Percentiles rank a stretch among this genome's conserved stretches.
Evolutionary conservation across 2,888 invertebrate species (phyloP).

Genomic region (Sialis lutaria): DNA sequence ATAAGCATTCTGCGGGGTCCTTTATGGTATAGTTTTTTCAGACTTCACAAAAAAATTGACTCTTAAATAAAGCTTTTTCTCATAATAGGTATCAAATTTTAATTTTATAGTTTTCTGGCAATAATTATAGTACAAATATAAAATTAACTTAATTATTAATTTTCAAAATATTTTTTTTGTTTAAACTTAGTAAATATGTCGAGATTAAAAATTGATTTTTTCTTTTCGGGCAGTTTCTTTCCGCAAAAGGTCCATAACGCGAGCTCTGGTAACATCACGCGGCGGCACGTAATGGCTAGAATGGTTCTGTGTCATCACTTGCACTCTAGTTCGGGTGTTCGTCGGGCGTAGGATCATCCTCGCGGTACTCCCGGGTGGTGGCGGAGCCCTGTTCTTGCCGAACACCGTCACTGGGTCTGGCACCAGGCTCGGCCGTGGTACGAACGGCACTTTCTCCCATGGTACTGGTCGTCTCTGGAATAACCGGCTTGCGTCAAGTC

Average conservation of each 20-base stretch:
- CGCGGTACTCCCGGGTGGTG: too few species aligned
- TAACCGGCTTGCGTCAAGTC: slow-evolving; percentile 12
- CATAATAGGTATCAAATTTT: not conserved
- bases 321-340: not conserved
- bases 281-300: slow-evolving; percentile 36
- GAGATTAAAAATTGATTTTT: not conserved
- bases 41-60: not conserved
- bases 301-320: too few species aligned
- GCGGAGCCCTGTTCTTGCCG: slow-evolving; percentile 25
- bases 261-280: slow-evolving; percentile 44
- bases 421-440: slow-evolving; percentile 70
- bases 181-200: not conserved
- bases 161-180: not conserved
- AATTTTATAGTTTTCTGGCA: not conserved
- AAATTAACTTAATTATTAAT: too few species aligned
- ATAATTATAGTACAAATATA: too few species aligned
- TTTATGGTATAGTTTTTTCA: not conserved
- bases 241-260: slow-evolving; percentile 39
- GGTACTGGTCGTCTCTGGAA: slow-evolving; percentile 64
- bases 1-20: too few species aligned
- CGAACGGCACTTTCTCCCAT: slow-evolving; percentile 79
- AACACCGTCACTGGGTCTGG: slow-evolving; percentile 73
- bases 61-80: slow-evolving; percentile 1
- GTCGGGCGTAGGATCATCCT: not conserved
- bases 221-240: slow-evolving; percentile 27